A percentile compares a stretch with the other conserved stretches of the same genome.
Conservation (phyloP, 2,888 invertebrate genomes). For the Lepidochitona cinerea region DNA sequence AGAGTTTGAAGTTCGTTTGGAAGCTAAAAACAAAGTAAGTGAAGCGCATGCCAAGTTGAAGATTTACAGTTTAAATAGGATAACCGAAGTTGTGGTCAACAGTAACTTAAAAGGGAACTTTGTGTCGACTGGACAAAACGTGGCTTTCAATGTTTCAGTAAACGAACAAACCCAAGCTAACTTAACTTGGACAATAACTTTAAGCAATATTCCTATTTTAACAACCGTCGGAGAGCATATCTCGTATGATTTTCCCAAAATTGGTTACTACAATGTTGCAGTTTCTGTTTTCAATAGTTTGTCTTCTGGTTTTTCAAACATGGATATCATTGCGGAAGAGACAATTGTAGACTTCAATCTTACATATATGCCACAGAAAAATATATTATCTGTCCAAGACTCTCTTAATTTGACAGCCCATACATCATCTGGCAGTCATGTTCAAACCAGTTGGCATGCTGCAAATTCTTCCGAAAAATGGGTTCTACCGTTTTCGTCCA, state of each 20-base stretch:
- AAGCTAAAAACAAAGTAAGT: background rate
- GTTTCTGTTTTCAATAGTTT: background rate
- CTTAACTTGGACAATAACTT: background rate
- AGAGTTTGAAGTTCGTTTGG: background rate
- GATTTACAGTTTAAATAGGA: background rate
- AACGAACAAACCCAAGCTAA: background rate
- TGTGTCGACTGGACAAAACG: background rate
- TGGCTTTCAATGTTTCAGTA: background rate
- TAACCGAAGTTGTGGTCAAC: background rate
- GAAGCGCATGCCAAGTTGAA: background rate
- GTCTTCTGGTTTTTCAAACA: background rate
- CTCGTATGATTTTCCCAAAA: background rate
- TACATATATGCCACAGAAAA: no score
- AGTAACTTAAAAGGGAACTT: background rate
- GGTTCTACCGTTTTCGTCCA: background rate
- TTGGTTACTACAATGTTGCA: background rate
- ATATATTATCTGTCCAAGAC: no score
- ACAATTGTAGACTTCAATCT: background rate
- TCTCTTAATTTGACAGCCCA: background rate
- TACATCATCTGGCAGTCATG: background rate
- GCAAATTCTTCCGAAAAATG: background rate
- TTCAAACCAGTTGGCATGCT: background rate
- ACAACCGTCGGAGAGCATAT: background rate
- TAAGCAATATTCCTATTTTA: background rate
- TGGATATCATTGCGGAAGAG: background rate